Base-by-base conservation (phyloP, 2,113 vertebrate species). In the Gnathonemus echidnorhynchus region DNA sequence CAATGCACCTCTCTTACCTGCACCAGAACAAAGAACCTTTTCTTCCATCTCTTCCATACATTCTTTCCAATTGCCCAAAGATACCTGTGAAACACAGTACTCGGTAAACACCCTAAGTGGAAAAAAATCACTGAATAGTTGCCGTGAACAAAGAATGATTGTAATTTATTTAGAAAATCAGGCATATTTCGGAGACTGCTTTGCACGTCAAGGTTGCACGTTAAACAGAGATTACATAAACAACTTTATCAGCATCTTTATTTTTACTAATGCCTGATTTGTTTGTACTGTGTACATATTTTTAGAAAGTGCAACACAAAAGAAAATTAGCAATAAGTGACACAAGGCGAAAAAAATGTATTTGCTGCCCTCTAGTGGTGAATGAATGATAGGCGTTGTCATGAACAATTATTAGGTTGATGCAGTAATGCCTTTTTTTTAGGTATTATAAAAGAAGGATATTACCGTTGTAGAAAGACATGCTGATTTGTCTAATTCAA, bases 41-140 rank as follows among this genome's bases (percentile, higher is more conserved):
- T 99, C 96, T 99, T 99, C 98, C 98, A 99, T 93, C 98, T 97
- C 95, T 99, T 99, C 98, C 98, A 99, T 90, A 99, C 98, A 42
- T 99, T 99, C 94, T 99, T 99, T 92, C 98, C 98, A 74, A 99
- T 97, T 91, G 97, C 96, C 98, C 98, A 99, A 83, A 99, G 96
- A 94, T 99, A 99, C 92, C 98, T 99, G 95, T 52, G 19, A 90
- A 90, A 91, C 53, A 89, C 53, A 90, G 56, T 45, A 50, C 87
- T 87, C 42, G 46, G 80, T 90, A 8, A 88, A 77, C 24, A 5
- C 83, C 13, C 5, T 66, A 52, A n/a, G 85, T n/a, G 24, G 5
- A n/a, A 66, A 50, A 19, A 21, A 7, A 58, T 13, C n/a, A 56
- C 39, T 85, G 49, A 84, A 21, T n/a, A 3, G 9, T 15, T 90